These are phyloP conservation scores for Chrysomela aeneicollis DNA, from an alignment of 2,888 invertebrate species.

Conservation along the genomic window DNA sequence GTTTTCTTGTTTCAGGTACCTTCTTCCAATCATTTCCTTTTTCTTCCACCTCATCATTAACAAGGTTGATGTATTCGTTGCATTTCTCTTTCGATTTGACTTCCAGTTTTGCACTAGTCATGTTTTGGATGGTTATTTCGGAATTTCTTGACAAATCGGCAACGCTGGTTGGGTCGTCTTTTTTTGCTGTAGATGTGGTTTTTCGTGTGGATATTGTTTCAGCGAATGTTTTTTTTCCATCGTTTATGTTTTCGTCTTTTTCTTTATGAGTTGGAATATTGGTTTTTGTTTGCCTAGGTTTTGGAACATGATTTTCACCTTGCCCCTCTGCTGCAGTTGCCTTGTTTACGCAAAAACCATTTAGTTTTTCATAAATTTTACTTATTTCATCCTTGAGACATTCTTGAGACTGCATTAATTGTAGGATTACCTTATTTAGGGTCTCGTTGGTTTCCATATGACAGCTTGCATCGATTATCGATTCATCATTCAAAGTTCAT, in stretches of 20 bases:
- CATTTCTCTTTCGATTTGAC: not conserved
- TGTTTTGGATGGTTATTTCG: not conserved
- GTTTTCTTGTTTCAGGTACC: not conserved
- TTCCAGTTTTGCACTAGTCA: not conserved
- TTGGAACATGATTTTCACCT: not conserved
- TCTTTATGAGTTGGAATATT: not conserved
- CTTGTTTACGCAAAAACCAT: not conserved
- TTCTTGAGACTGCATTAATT: not conserved
- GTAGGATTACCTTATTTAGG: constrained; percentile 10
- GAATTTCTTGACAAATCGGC: not conserved
- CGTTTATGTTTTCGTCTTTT: not conserved
- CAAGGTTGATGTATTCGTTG: not conserved
- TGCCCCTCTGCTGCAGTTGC: not conserved
- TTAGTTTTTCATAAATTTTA: not conserved
- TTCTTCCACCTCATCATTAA: not conserved
- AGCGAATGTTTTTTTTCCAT: not conserved
- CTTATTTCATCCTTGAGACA: not conserved
- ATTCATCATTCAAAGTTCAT: no score
- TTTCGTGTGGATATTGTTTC: not conserved
- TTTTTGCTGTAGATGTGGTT: not conserved
- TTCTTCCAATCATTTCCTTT: not conserved
- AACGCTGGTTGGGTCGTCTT: not conserved
- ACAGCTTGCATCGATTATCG: not conserved
- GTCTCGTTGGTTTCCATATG: constrained; percentile 3
- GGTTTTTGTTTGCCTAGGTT: not conserved